phyloP scores from a whole-genome alignment of 2,113 vertebrate genomes.

The Anseranas semipalmata region DNA sequence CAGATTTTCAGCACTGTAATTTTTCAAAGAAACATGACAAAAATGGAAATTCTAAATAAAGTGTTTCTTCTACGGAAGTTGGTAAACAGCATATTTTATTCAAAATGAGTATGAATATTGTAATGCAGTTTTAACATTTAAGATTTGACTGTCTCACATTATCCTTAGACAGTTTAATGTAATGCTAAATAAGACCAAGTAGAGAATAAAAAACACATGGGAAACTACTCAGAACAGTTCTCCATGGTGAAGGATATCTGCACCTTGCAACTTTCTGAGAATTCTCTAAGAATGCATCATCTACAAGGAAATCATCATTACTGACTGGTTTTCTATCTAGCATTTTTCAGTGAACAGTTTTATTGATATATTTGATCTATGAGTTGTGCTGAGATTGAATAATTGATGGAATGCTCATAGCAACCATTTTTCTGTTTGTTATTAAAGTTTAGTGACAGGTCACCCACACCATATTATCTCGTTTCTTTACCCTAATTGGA shows the following conservation, averaged over 20 bases:
- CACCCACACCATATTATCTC: not conserved
- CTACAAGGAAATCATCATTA: not conserved
- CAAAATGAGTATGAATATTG: not conserved
- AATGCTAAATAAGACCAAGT: not conserved
- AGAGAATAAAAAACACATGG: not conserved
- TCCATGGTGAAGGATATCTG: not conserved
- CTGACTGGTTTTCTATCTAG: not conserved
- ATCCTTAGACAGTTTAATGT: not conserved
- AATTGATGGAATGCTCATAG: not conserved
- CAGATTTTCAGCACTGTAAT: not conserved
- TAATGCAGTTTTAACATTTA: not conserved
- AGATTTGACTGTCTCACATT: not conserved
- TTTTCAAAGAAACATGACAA: not conserved
- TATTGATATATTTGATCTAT: not conserved
- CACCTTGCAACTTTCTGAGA: not conserved
- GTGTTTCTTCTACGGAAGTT: not conserved
- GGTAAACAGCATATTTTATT: not conserved
- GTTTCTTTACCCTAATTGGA: not conserved
- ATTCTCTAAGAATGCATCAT: not conserved
- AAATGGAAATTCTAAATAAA: not conserved
- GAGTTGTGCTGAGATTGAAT: not conserved
- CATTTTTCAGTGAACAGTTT: not conserved
- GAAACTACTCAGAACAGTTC: not conserved
- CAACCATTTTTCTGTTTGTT: not conserved
- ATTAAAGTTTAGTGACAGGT: not conserved